Evolutionary conservation across 2,888 invertebrate species (phyloP).

Genomic region (Eristalis tenax): DNA sequence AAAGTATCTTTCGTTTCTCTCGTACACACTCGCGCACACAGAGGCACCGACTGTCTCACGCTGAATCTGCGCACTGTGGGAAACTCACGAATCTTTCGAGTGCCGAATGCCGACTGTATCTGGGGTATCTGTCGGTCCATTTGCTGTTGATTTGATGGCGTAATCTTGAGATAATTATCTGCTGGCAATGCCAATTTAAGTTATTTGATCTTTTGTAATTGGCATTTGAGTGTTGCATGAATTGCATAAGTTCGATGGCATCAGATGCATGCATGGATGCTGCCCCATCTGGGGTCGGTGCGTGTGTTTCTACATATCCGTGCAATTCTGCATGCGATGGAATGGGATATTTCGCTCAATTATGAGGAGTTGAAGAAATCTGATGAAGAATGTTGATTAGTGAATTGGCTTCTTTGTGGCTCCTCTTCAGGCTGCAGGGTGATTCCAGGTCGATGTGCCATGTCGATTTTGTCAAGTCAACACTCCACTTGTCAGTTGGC

Average conservation of each 20-base stretch:
- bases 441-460: too few species aligned
- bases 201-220: conserved; percentile 58
- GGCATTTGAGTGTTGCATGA: conserved; percentile 46
- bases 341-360: conserved; percentile 29
- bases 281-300: too few species aligned
- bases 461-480: too few species aligned
- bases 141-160: conserved; percentile 49
- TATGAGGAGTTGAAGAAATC: conserved; percentile 1
- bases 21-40: neutral
- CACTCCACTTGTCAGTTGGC: too few species aligned
- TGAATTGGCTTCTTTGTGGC: neutral
- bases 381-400: neutral
- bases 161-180: conserved; percentile 51
- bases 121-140: conserved; percentile 30
- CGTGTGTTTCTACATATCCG: neutral
- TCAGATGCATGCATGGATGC: neutral
- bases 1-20: neutral
- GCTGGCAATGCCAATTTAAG: conserved; percentile 47
- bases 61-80: conserved; percentile 25
- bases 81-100: conserved; percentile 16
- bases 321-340: conserved; percentile 17
- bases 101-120: neutral
- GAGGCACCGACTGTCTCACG: neutral
- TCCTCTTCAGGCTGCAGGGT: too few species aligned
- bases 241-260: conserved; percentile 43